Conservation (phyloP, 2,113 vertebrate species). For the Sula dactylatra region DNA sequence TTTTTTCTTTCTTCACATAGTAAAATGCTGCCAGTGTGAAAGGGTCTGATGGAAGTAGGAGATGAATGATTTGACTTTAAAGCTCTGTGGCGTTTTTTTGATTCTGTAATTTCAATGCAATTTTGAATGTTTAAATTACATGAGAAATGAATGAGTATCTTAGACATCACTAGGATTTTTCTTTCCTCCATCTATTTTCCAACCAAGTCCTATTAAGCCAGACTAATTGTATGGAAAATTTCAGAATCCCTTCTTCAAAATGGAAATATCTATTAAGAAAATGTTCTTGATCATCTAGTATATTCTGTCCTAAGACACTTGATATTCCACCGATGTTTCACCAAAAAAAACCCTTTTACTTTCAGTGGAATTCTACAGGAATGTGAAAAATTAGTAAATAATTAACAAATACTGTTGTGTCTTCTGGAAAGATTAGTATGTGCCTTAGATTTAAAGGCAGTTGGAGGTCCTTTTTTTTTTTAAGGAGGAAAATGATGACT, state of each 20-base stretch:
- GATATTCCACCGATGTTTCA: not conserved
- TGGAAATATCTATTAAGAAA: not conserved
- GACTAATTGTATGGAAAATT: not conserved
- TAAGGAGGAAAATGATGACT: not conserved
- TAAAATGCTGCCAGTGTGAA: not conserved
- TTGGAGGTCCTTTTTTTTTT: not conserved
- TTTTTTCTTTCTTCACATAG: not conserved
- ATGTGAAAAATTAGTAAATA: not conserved
- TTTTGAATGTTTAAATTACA: not conserved
- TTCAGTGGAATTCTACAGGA: not conserved
- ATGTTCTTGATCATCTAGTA: not conserved
- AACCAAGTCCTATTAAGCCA: not conserved
- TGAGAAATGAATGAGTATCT: not conserved
- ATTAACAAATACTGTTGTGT: not conserved
- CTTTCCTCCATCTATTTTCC: not conserved
- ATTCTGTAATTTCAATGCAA: not conserved
- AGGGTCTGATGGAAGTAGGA: not conserved
- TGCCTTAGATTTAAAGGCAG: not conserved
- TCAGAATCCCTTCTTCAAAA: not conserved
- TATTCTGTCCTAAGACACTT: not conserved
- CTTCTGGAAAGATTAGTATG: not conserved
- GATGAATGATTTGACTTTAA: not conserved
- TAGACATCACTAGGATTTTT: not conserved
- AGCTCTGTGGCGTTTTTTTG: not conserved
- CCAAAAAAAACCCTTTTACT: not conserved